phyloP scores from a whole-genome alignment of 2,888 invertebrate species.

The Sylvicola fuscatus region DNA sequence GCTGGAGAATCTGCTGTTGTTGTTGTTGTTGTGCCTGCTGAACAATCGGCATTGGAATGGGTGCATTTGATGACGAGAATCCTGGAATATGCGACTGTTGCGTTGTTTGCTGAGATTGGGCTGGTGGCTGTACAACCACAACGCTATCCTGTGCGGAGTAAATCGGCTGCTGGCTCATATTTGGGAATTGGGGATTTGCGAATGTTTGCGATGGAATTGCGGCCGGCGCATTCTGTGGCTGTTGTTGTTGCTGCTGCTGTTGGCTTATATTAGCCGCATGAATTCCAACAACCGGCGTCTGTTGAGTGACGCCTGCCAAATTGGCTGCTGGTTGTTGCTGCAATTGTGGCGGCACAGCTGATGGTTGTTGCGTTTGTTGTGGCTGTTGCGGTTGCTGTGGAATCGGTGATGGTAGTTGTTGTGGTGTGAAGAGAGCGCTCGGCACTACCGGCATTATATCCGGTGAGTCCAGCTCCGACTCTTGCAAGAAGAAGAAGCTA shows the following conservation, averaged over 20 bases:
- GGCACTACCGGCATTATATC: conserved; percentile 29
- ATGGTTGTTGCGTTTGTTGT: conserved; percentile 4
- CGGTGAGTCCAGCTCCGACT: conserved; percentile 70
- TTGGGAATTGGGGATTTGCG: conserved; percentile 56
- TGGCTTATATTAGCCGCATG: not conserved
- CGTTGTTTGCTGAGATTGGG: conserved; percentile 29
- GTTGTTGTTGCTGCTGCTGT: conserved; percentile 1
- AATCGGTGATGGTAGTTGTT: conserved; percentile 4
- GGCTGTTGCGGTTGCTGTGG: conserved; percentile 8
- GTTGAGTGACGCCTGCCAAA: not conserved
- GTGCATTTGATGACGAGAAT: conserved; percentile 15
- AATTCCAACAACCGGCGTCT: not conserved
- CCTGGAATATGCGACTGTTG: conserved; percentile 12
- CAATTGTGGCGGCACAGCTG: conserved; percentile 4
- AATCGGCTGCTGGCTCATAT: conserved; percentile 13
- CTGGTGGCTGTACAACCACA: conserved; percentile 24
- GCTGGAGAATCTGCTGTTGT: conserved; percentile 1
- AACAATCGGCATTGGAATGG: conserved; percentile 14
- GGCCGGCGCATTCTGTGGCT: conserved; percentile 11
- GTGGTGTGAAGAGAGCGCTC: conserved; percentile 12
- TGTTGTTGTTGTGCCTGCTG: conserved; percentile 6
- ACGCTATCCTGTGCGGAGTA: conserved; percentile 8
- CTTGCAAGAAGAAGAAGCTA: conserved; percentile 69
- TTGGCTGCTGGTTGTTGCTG: conserved; percentile 2
- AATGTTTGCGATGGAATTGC: conserved; percentile 65